phyloP scores from a whole-genome alignment of 1,140 invertebrate genomes.

The Panulirus ornatus region DNA sequence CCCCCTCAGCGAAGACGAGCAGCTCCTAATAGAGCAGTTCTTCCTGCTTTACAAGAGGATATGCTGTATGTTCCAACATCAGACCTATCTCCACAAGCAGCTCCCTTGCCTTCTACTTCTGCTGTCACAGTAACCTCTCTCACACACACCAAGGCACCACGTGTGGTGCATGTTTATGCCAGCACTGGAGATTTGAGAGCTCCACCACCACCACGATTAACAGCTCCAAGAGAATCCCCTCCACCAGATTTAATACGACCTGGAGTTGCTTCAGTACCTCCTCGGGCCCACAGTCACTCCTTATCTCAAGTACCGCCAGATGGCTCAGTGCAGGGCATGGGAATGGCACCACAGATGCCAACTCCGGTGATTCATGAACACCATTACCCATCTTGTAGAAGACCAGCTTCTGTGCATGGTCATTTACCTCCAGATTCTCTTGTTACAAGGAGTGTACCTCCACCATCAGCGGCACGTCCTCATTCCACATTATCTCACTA shows the following conservation, averaged over 20 bases:
- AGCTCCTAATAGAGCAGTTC: slow-evolving; percentile 42
- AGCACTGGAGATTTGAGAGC: slow-evolving; percentile 65
- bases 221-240: slow-evolving; percentile 60
- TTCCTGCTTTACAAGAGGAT: slow-evolving; percentile 73
- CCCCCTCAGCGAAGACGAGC: slow-evolving; percentile 50
- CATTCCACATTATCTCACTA: slow-evolving; percentile 67
- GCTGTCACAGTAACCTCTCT: slow-evolving; percentile 48
- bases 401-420: slow-evolving; percentile 72
- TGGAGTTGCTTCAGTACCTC: slow-evolving; percentile 32
- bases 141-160: slow-evolving; percentile 60
- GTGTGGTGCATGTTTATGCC: slow-evolving; percentile 65
- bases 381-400: slow-evolving; percentile 65
- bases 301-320: slow-evolving; percentile 40
- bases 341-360: slow-evolving; percentile 56
- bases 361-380: slow-evolving; percentile 49
- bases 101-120: slow-evolving; percentile 31
- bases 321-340: slow-evolving; percentile 53
- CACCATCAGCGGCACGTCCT: slow-evolving; percentile 49
- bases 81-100: slow-evolving; percentile 57
- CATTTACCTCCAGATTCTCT: slow-evolving; percentile 68
- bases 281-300: slow-evolving; percentile 50
- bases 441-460: slow-evolving; percentile 49
- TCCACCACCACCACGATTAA: slow-evolving; percentile 61
- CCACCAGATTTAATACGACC: slow-evolving; percentile 64
- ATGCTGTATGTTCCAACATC: slow-evolving; percentile 70